Evolutionary conservation across 2,113 vertebrate genomes (phyloP).

Genomic region (Butorides virescens): DNA sequence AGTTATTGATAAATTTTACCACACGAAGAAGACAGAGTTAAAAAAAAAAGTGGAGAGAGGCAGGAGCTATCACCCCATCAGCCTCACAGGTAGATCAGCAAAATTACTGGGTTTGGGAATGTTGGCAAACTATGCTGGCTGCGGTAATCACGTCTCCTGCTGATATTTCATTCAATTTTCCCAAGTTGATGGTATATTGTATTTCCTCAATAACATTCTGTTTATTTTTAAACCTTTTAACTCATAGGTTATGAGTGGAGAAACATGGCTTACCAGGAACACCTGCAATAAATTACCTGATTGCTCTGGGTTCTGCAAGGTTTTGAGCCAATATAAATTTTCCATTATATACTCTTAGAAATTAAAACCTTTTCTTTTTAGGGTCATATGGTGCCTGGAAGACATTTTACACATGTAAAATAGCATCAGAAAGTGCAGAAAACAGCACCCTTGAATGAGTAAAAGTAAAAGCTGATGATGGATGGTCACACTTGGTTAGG

Average conservation of each 20-base stretch:
- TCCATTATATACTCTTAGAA: neutral
- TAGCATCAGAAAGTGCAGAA: neutral
- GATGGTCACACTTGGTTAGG: neutral
- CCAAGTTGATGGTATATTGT: neutral
- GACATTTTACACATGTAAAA: neutral
- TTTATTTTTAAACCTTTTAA: neutral
- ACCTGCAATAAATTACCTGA: neutral
- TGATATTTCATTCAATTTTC: neutral
- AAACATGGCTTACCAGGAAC: neutral
- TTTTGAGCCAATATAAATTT: conserved; percentile 14
- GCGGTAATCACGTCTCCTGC: neutral
- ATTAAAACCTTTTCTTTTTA: neutral
- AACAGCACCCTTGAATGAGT: neutral
- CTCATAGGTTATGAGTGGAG: neutral
- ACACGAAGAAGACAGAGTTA: neutral
- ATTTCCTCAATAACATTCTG: neutral
- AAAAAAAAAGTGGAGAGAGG: neutral
- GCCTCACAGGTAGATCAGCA: neutral
- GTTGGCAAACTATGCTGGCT: neutral
- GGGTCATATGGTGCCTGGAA: neutral
- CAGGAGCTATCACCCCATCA: neutral
- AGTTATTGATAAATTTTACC: neutral
- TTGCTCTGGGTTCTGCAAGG: neutral
- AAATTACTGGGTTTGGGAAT: neutral
- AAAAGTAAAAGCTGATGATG: neutral